phyloP scores from a whole-genome alignment of 2,797 vertebrate genomes.

The Basileuterus tristriatus region DNA sequence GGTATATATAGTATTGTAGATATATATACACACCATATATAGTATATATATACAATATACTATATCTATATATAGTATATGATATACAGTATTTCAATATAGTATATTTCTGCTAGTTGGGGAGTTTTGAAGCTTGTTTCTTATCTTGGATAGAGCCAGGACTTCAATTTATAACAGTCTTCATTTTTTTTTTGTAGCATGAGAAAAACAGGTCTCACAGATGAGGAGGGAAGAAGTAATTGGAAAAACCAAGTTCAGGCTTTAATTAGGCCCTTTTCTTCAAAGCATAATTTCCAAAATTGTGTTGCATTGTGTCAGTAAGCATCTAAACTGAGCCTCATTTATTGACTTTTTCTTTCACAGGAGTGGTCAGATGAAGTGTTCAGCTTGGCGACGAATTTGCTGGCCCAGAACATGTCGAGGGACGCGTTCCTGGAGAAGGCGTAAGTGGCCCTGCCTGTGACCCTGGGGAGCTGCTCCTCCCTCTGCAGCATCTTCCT shows the following conservation, averaged over 20 bases:
- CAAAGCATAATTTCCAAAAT: not conserved
- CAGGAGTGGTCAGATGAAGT: constrained; percentile 97
- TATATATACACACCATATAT: too few species aligned
- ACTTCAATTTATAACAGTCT: not conserved
- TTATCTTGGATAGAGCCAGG: not conserved
- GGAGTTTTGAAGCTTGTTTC: not conserved
- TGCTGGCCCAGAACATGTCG: constrained; percentile 96
- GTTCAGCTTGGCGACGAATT: constrained; percentile 93
- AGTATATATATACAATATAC: too few species aligned
- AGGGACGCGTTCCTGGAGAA: constrained; percentile 95
- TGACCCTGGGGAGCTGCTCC: constrained; percentile 52
- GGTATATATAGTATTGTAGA: too few species aligned
- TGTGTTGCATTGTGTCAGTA: not conserved
- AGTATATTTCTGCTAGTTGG: not conserved
- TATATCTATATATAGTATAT: too few species aligned
- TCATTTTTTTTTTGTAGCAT: not conserved
- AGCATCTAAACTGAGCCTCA: constrained; percentile 1
- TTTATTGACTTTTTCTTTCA: constrained; percentile 59
- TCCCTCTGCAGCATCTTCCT: constrained; percentile 71
- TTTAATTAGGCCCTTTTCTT: not conserved
- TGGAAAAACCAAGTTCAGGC: not conserved
- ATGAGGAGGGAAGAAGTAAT: not conserved
- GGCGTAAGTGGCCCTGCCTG: constrained; percentile 81
- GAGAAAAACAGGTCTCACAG: not conserved
- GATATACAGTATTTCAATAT: too few species aligned